Evolutionary conservation across 2,888 invertebrate species (phyloP), one percentile per base, ranked within the genome.

Genomic region (Eupelmus urozonus): DNA sequence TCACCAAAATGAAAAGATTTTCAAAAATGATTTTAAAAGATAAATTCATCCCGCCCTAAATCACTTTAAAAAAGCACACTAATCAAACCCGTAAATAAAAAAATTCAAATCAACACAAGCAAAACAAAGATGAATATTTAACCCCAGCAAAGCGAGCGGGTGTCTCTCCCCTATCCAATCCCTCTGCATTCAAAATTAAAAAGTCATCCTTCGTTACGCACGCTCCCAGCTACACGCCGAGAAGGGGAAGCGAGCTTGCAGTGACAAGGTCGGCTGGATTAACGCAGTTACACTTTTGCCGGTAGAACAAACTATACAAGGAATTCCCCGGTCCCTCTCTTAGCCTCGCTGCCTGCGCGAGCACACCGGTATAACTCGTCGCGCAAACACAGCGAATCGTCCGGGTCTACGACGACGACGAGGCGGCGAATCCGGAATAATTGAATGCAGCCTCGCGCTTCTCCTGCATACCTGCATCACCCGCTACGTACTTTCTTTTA

Each of bases 381-480:
- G 45, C n/a, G 70, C 62, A 69, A 76, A 76, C 65, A 59, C 53
- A 51, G 40, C 57, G 16, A 45, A 45, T 2, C 16, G 4, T 16
- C 9, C 18, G 42, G 34, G 3, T 4, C 34, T 34, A 34, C 34
- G 34, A 34, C 34, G 45, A 2, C 23, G 25, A 18, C 60, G 49
- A 59, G 34, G 1, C 2, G 29, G 51, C 63, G 53, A 49, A 45
- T 67, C 49, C 34, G 13, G 65, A 71, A 66, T 72, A 72, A 72
- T 67, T 53, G 53, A 71, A 66, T 62, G 49, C 20, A 5, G 9
- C 45, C 16, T 45, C 45, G 45, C 13, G 9, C 45, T n/a, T n/a
- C n/a, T n/a, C n/a, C n/a, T n/a, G n/a, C n/a, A n/a, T n/a, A n/a
- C n/a, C n/a, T n/a, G n/a, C n/a, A n/a, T n/a, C n/a, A n/a, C n/a